These are phyloP conservation scores for Dryobates pubescens DNA, from an alignment of 2,797 vertebrate genomes.

Conservation along the genomic window DNA sequence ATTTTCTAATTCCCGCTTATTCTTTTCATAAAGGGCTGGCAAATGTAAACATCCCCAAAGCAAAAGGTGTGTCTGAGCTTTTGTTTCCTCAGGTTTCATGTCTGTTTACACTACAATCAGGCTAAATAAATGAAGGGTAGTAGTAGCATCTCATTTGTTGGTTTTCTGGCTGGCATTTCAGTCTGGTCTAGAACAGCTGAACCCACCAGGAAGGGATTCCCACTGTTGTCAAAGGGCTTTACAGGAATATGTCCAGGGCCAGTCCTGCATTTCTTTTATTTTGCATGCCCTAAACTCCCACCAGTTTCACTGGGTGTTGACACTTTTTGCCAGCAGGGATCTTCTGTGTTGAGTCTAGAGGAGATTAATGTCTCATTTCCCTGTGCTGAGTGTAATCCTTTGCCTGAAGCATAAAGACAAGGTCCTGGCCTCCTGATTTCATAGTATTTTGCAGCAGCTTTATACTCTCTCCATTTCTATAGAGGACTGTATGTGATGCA, in stretches of 20 bases:
- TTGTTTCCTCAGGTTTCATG: conserved; percentile 18
- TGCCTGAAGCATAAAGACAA: neutral
- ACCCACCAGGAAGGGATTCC: neutral
- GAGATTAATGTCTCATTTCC: neutral
- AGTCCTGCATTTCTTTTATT: neutral
- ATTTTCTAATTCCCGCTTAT: neutral
- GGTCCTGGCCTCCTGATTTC: neutral
- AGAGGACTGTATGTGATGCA: neutral
- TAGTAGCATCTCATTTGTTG: neutral
- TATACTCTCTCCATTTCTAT: neutral
- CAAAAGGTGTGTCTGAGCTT: neutral
- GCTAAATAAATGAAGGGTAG: conserved; percentile 12
- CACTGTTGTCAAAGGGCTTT: neutral
- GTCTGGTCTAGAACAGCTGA: neutral
- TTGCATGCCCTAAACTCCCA: neutral
- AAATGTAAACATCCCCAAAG: conserved; percentile 15
- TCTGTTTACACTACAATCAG: conserved; percentile 14
- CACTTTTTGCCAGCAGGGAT: neutral
- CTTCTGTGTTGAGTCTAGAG: neutral
- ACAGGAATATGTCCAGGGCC: neutral
- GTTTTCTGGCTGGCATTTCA: conserved; percentile 39
- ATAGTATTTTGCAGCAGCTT: neutral
- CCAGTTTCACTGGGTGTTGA: neutral
- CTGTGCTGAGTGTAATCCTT: neutral
- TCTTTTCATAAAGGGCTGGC: conserved; percentile 1